phyloP scores from a whole-genome alignment of 2,888 invertebrate genomes.

The Protophormia terraenovae region DNA sequence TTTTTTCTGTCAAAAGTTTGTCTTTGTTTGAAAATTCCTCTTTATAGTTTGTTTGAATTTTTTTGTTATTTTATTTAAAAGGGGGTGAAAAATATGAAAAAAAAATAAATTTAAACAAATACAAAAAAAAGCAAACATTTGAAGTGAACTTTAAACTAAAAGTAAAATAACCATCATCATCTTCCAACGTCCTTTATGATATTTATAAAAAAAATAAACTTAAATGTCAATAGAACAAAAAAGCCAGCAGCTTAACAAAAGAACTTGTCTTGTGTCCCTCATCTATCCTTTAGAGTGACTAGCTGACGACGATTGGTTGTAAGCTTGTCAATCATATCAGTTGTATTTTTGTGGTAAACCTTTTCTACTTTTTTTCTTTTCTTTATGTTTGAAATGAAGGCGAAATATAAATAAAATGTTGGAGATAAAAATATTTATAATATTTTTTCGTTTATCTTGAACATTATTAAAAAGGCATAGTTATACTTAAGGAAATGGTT shows the following conservation, averaged over 20 bases:
- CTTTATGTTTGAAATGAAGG: background rate
- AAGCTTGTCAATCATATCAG: conserved; percentile 47
- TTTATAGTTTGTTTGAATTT: background rate
- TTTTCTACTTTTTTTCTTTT: background rate
- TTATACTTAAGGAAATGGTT: background rate
- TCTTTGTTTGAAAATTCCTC: conserved; percentile 13
- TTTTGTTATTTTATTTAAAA: background rate
- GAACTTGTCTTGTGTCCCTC: background rate
- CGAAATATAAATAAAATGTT: conserved; percentile 11
- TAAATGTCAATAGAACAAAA: background rate
- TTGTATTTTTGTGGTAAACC: background rate
- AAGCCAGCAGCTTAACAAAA: background rate
- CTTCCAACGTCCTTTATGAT: background rate
- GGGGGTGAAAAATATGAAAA: background rate
- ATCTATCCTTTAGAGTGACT: background rate
- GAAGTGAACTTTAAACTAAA: background rate
- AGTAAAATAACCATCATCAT: conserved; percentile 11
- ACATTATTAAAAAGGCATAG: background rate
- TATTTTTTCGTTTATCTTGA: background rate
- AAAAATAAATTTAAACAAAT: background rate
- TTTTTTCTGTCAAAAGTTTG: background rate
- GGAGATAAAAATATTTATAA: background rate
- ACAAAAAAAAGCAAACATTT: background rate
- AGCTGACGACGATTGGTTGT: background rate
- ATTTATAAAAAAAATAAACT: conserved; percentile 19